Evolutionary conservation across 2,888 invertebrate genomes (phyloP).

Genomic region (Drosophila macrospina): DNA sequence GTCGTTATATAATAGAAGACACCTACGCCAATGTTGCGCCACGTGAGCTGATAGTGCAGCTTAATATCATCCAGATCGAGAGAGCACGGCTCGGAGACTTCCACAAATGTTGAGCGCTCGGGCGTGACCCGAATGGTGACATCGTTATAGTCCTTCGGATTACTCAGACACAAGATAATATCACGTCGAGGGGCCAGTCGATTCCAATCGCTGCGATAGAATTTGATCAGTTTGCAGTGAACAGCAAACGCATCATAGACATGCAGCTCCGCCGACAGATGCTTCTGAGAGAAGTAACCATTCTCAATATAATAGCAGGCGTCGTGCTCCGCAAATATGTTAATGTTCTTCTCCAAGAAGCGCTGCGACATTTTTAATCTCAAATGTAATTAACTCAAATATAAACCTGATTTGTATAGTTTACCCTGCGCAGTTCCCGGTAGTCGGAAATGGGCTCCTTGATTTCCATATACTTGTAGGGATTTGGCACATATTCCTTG

Average conservation of each 20-base stretch:
- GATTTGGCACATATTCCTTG: constrained; percentile 55
- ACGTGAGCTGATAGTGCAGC: constrained; percentile 72
- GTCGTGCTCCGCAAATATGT: constrained; percentile 83
- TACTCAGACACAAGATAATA: constrained; percentile 69
- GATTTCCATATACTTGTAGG: constrained; percentile 71
- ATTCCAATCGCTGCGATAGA: constrained; percentile 79
- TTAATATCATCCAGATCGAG: constrained; percentile 63
- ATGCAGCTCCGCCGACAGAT: constrained; percentile 79
- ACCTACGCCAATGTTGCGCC: constrained; percentile 81
- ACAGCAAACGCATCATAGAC: constrained; percentile 77
- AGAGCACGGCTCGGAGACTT: constrained; percentile 75
- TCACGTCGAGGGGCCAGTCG: constrained; percentile 76
- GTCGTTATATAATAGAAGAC: background rate
- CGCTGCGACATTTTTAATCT: constrained; percentile 54
- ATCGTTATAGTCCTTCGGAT: constrained; percentile 57
- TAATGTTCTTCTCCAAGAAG: constrained; percentile 73
- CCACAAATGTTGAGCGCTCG: constrained; percentile 80
- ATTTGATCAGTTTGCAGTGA: constrained; percentile 73
- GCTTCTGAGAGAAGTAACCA: constrained; percentile 82
- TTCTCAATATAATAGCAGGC: constrained; percentile 81
- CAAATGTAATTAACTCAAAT: background rate
- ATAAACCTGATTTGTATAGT: background rate
- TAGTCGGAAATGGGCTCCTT: constrained; percentile 71
- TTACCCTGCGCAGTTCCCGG: constrained; percentile 70
- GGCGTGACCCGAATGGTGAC: constrained; percentile 75